Base-by-base conservation (phyloP, 2,888 invertebrate species). In the Heliconius aoede region DNA sequence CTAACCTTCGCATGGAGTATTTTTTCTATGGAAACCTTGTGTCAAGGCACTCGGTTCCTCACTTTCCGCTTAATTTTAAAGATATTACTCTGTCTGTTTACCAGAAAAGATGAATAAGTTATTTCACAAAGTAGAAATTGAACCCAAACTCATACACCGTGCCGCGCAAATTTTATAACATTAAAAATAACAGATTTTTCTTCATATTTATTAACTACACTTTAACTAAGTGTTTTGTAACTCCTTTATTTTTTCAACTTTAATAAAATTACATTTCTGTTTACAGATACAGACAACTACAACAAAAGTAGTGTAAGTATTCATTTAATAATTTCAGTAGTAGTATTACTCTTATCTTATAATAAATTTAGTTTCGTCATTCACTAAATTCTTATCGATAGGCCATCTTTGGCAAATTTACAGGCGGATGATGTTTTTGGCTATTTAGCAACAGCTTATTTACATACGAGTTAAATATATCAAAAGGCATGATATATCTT, bases 361-460 rank as follows among this genome's bases (percentile, higher is more conserved):
- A 61, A 61, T n/a, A 51, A 71, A 69, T 69, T n/a, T 36, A 15
- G 51, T 78, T 78, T 73, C 78, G 46, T 60, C 71, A 76, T 36
- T 64, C 62, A 46, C 24, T 30, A 32, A 73, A 24, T 46, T 51
- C 80, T 86, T 88, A 90, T 88, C 89, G 76, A 81, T 88, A 86
- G 88, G 88, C 84, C 89, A 90, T 90, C 90, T 87, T 85, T 82
- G 83, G 82, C 83, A 78, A 83, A 84, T 51, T 68, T 85, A 85
- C 78, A 85, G 84, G 78, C 85, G 87, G 84, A 86, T 84, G 82
- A 74, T 82, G 83, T 85, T 74, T 78, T 76, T 32, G 64, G 68
- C 67, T 51, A 77, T 73, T 74, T 76, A 28, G 74, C 61, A 76
- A 79, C 61, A 55, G 9, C 24, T 40, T 36, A 40, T 51, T 24